Conservation (phyloP, 2,113 vertebrate genomes). For the Nyctibius bracteatus region DNA sequence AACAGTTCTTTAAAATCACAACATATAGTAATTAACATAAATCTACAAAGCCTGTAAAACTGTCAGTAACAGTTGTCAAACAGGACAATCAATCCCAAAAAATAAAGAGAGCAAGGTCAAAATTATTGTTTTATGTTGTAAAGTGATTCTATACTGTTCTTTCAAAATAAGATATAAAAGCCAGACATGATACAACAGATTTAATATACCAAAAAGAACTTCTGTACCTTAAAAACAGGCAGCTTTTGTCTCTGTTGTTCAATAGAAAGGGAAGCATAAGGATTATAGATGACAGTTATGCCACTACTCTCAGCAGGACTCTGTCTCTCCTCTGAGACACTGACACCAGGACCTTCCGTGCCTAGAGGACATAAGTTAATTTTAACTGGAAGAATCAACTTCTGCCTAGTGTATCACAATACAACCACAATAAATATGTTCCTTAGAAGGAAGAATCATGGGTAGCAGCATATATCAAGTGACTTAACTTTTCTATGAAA, state of each 20-base stretch:
- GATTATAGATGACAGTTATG: constrained; percentile 88
- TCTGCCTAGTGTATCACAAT: background rate
- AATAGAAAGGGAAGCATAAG: constrained; percentile 89
- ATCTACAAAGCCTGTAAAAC: background rate
- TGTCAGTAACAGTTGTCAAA: background rate
- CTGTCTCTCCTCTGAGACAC: constrained; percentile 88
- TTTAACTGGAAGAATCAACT: background rate
- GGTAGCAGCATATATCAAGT: background rate
- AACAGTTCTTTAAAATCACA: background rate
- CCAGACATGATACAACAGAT: background rate
- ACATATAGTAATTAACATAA: background rate
- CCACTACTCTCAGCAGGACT: constrained; percentile 83
- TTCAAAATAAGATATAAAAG: background rate
- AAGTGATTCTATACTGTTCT: background rate
- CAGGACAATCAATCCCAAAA: background rate
- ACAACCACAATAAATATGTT: background rate
- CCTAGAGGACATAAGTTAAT: constrained; percentile 69
- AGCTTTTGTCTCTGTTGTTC: constrained; percentile 97
- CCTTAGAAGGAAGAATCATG: background rate
- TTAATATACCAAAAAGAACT: background rate
- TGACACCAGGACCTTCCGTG: constrained; percentile 87
- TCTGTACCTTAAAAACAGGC: constrained; percentile 91
- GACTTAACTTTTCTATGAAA: background rate
- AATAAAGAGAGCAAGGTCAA: background rate
- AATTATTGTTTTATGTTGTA: background rate